Evolutionary conservation across 2,888 invertebrate species (phyloP), one percentile per base, ranked within the genome.

Genomic region (Acanthococcus lagerstroemiae): DNA sequence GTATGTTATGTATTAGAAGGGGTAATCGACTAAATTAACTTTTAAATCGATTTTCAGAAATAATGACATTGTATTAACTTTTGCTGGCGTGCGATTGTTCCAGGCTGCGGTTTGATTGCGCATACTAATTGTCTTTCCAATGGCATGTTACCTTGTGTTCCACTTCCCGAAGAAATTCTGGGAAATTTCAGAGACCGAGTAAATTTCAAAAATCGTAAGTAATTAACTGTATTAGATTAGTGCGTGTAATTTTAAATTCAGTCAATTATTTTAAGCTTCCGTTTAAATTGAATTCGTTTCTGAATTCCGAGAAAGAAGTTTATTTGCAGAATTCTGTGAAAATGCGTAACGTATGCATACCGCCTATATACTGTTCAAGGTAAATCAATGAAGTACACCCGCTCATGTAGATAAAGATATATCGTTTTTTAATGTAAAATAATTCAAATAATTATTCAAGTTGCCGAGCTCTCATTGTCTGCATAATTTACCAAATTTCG

Each of bases 111-210:
- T 66, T 77, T 85, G 71, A 82, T 85, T 68, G 82, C 84, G 70
- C 87, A 87, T 76, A 79, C 84, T 69, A 83, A 84, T 69, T 87
- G 87, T 75, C 80, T 83, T 55, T 82, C 83, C 48, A 82, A 82
- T 67, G 84, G 83, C 68, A 76, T 84, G 70, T 80, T 83, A 55
- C 75, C 80, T 67, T 85, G 84, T 74, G 74, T 79, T 69, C 76
- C 79, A 44, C 44, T 52, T 54, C 37, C 30, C 1, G 54, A 52
- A 52, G 54, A 63, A 37, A 54, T 50, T 26, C 19, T 52, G 30
- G 19, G 37, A 24, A 52, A 22, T 22, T 52, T 27, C 44, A 54
- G 54, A 63, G 52, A 63, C 25, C 50, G 54, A 17, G 50, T 52
- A 24, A 37, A 52, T 63, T 52, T 54, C 12, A 52, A 63, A 54